A percentile compares a stretch with the other conserved stretches of the same genome.
phyloP scores from a whole-genome alignment of 1,140 invertebrate species.

The Calosoma granatense region DNA sequence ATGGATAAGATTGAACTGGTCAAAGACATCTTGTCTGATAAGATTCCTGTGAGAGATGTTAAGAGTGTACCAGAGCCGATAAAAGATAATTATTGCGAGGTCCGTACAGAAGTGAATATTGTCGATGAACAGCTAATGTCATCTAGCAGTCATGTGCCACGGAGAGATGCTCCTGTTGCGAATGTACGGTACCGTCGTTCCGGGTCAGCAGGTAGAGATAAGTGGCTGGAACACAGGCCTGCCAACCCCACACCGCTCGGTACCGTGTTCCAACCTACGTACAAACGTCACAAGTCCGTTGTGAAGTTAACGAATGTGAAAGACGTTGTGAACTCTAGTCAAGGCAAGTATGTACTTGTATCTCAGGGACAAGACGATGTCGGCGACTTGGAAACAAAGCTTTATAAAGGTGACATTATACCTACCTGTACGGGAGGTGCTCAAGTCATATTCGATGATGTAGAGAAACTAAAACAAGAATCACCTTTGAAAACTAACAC shows the following conservation, averaged over 20 bases:
- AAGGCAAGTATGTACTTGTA: slow-evolving; percentile 82
- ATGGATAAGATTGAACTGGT: slow-evolving; percentile 40
- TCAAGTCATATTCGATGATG: slow-evolving; percentile 91
- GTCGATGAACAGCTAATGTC: no score
- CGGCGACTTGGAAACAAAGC: slow-evolving; percentile 76
- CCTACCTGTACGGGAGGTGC: slow-evolving; percentile 88
- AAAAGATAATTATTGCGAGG: no score
- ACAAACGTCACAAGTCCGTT: slow-evolving; percentile 74
- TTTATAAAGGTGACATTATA: slow-evolving; percentile 62
- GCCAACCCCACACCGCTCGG: slow-evolving; percentile 57
- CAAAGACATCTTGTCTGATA: slow-evolving; percentile 32
- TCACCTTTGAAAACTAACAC: slow-evolving; percentile 56
- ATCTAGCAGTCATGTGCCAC: no score
- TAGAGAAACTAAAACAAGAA: slow-evolving; percentile 80
- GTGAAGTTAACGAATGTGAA: slow-evolving; percentile 60
- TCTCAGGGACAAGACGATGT: slow-evolving; percentile 84
- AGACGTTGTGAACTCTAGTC: slow-evolving; percentile 62
- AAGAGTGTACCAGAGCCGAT: slow-evolving; percentile 1
- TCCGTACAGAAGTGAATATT: no score
- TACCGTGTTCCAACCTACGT: slow-evolving; percentile 80
- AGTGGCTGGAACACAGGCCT: slow-evolving; percentile 87
- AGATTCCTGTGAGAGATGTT: slow-evolving; percentile 12
- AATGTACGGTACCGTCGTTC: slow-evolving; percentile 49
- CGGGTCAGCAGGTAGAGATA: slow-evolving; percentile 59
- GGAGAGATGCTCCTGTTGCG: not conserved